Evolutionary conservation across 23 tunicate genomes (phyloP), one percentile per base, ranked within the genome.

Genomic region (Halocynthia aurantium): DNA sequence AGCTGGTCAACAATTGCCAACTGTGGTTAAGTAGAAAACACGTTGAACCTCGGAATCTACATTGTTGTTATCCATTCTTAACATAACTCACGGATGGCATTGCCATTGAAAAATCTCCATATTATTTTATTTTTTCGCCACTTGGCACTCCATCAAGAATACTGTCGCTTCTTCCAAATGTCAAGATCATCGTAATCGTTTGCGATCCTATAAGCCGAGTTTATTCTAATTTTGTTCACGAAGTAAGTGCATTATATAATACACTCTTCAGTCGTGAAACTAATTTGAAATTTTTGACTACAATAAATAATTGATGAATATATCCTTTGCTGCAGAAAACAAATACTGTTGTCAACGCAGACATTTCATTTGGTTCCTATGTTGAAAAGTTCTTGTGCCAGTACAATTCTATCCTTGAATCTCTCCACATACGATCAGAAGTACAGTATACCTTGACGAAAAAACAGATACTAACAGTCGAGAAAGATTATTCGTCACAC

Each of bases 61-160:
- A 31, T 31, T 31, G 44, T 31, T 31, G 44, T 31, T 31, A 31
- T 1, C 44, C 44, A 31, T 31, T 31, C 44, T 31, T 0, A 31
- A 31, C 1, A 31, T 31, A 31, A 31, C 44, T 0, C 4, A 31
- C 1, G 44, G 44, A 31, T 31, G 44, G 44, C 44, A 31, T 31
- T n/a, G n/a, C n/a, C n/a, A n/a, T 65, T 40, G 70, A 65, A 15
- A 65, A 65, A 15, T 20, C 70, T 65, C 70, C 70, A 65, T 40
- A 6, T 65, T 65, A 65, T 49, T 65, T 65, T 49, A 65, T 5
- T 65, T 65, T 65, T 65, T 49, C 70, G 31, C 70, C 70, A 0
- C 49, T 15, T 65, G 70, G 31, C 9, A 15, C 31, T 8, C 70
- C 70, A 15, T 10, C 22, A 8, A 65, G 70, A 65, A 65, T 65